Evolutionary conservation across 2,797 vertebrate species (phyloP), one percentile per base, ranked within the genome.

Genomic region (Buphagus erythrorhynchus): DNA sequence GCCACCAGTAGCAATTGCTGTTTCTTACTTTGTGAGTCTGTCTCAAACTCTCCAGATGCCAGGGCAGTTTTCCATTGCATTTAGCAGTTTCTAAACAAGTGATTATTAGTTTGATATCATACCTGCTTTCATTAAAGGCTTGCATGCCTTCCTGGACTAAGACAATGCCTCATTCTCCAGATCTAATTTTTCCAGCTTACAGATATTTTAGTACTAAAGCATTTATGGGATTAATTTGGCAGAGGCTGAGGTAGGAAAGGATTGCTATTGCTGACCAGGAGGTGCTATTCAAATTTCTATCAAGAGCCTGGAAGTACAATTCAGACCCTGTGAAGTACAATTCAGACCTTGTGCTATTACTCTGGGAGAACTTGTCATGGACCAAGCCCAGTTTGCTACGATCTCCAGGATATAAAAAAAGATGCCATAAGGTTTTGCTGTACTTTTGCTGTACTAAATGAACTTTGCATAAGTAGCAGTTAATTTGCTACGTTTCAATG

Each of bases 161-260:
- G 48, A 79, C n/a, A 71, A 58, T 65, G 38, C 11, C 55, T 85
- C 52, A 26, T 87, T 84, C 49, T 72, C 48, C 33, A 29, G 14
- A 40, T 22, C 5, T 62, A 65, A 48, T 78, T 90, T 86, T 86
- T 79, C 49, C 38, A 65, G 19, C 25, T 93, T 88, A 83, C 59
- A 25, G 19, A 58, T 65, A 87, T 57, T 88, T 83, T 68, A 69
- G 63, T 35, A 45, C 24, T 74, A 75, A 93, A 88, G 29, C 80
- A 78, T 88, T 93, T 95, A 46, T 67, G 61, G 46, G 72, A 93
- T 87, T 75, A 88, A 66, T 68, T 65, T 95, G 92, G 74, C 79
- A 85, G 63, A 75, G 52, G 36, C 2, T 68, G 66, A 62, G 33
- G 21, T 33, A 52, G 49, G 12, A 36, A 89, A 71, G 14, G 5